Base-by-base conservation (phyloP, 2,797 vertebrate genomes). In the Gallinago solitaria region DNA sequence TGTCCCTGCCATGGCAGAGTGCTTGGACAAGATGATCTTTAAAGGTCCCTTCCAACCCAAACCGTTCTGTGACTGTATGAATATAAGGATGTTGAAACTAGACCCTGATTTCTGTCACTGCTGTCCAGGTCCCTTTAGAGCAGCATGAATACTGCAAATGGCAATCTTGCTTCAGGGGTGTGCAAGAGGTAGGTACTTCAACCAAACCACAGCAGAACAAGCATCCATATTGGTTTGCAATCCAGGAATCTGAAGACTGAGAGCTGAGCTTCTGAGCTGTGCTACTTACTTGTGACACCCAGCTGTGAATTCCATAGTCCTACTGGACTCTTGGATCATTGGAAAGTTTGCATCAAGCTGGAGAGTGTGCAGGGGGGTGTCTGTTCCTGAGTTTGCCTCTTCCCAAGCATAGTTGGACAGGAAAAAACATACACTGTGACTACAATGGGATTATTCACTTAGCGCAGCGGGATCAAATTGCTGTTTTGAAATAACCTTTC, bases 401-500 rank as follows among this genome's bases (percentile, higher is more conserved):
- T 91, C 23, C 28, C 65, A 54, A 33, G 20, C 13, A 19, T 4
- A 18, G 30, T 64, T 91, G 63, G 56, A 79, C 51, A 50, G 37
- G 33, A 93, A 65, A 80, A 25, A 90, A 64, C 19, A 21, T 28
- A 53, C 12, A 4, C 51, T 92, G 32, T 70, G 73, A 89, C 63
- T 94, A 67, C 35, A 74, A 12, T 7, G 16, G 19, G 74, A 87
- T 94, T 94, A 86, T 82, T 91, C 65, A 84, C 53, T 78, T 35
- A 53, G 28, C 1, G 1, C 21, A 48, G 14, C 28, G 68, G 57
- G 75, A 87, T 95, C 69, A 89, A 85, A 73, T 43, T 83, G 27
- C 60, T 91, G 23, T 56, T 96, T 95, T 92, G 85, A 75, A 96
- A 87, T 50, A 91, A 63, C 14, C 12, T 85, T 89, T 90, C 48